Evolutionary conservation across 2,888 invertebrate genomes (phyloP), one percentile per base, ranked within the genome.

Genomic region (Laspeyria flexula): DNA sequence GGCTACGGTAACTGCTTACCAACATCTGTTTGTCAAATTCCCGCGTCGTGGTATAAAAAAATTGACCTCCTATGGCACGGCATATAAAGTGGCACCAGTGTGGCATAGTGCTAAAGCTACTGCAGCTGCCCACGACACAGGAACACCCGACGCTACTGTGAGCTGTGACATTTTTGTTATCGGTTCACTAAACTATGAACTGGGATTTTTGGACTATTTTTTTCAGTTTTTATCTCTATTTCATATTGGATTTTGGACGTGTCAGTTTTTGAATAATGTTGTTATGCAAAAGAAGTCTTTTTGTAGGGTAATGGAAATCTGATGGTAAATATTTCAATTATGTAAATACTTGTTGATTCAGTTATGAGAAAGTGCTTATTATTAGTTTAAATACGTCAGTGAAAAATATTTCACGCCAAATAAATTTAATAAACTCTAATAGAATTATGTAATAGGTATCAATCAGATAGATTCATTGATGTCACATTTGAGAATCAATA

Each of bases 101-200:
- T 65, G 44, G 18, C 31, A 34, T 27, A 42, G 15, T 48, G 34
- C 41, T 53, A 63, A 55, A 38, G 44, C 55, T 53, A 1, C 55
- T 41, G 48, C 50, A 60, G 57, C 38, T 65, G 52, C 31, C 60
- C 55, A 53, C 56, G 45, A 59, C 53, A 65, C 56, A 34, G 46
- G 50, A 55, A 58, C 48, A 49, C 41, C 39, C 30, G 35, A 38
- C 35, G 16, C 18, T 42, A 53, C 47, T 64, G 64, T 61, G 60
- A 56, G 44, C 54, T 55, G 65, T 59, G 63, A 62, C 69, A 67
- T 74, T 77, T 74, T 75, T 73, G 65, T 49, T 64, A 64, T 56
- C 74, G 55, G 62, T 60, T 62, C 67, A 62, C 56, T 70, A 72
- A 62, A 55, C 69, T 63, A 65, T 64, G 67, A 54, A 54, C 52